Percentiles rank a stretch among this genome's conserved stretches.
Evolutionary conservation across 2,113 vertebrate genomes (phyloP).

Genomic region (Mesoclemmys tuberculata): DNA sequence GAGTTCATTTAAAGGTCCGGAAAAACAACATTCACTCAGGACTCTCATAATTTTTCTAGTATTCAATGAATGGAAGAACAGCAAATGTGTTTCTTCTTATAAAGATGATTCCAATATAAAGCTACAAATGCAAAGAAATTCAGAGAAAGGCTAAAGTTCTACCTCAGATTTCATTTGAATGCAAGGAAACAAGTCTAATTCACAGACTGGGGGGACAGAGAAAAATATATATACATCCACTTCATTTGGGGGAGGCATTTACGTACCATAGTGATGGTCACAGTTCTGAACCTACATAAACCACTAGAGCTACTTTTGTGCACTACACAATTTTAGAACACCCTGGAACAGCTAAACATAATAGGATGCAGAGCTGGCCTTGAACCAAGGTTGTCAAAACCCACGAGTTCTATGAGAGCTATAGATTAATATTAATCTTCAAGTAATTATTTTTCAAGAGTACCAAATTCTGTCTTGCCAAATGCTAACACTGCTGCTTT

Average conservation of each 20-base stretch:
- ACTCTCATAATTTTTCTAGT: neutral
- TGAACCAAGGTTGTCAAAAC: slow-evolving; percentile 30
- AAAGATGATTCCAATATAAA: neutral
- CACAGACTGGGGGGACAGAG: neutral
- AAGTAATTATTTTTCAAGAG: slow-evolving; percentile 29
- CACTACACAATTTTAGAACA: neutral
- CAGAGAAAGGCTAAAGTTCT: slow-evolving; percentile 15
- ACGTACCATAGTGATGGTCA: neutral
- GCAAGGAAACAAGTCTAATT: neutral
- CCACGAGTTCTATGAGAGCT: slow-evolving; percentile 37
- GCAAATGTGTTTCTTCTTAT: slow-evolving; percentile 25
- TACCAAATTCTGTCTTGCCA: slow-evolving; percentile 61
- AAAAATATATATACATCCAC: neutral
- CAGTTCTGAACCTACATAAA: neutral
- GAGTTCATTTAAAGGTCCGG: too few species aligned
- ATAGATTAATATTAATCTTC: slow-evolving; percentile 67
- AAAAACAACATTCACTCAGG: too few species aligned
- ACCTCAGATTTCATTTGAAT: neutral
- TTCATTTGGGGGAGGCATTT: neutral
- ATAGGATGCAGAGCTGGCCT: slow-evolving; percentile 35
- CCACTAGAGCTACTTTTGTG: slow-evolving; percentile 5
- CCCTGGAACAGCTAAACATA: slow-evolving; percentile 1
- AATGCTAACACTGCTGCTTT: neutral
- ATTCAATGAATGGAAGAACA: neutral
- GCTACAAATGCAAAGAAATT: slow-evolving; percentile 2